Percentiles rank a stretch among this genome's conserved stretches.
Conservation (phyloP, 2,113 vertebrate genomes). For the Corythornis vintsioides region DNA sequence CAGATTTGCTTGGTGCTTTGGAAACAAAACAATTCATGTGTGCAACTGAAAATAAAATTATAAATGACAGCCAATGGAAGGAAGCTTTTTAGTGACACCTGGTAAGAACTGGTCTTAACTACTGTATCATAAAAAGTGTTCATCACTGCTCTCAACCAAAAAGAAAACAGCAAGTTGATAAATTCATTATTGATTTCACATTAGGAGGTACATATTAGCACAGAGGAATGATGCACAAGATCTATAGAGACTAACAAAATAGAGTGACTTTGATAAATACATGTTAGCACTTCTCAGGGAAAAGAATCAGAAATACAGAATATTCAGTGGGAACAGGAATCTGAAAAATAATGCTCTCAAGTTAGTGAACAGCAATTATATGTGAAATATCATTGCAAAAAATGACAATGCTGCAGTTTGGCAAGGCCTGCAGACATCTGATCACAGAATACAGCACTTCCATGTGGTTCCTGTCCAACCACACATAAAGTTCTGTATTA, state of each 20-base stretch:
- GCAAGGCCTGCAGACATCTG: fast-evolving
- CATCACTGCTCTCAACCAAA: neutral
- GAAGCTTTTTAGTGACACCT: conserved; percentile 3
- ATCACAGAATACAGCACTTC: neutral
- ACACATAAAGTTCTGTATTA: neutral
- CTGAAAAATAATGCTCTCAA: conserved; percentile 22
- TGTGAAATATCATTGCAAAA: neutral
- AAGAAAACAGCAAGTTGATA: neutral
- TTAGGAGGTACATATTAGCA: neutral
- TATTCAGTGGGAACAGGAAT: neutral
- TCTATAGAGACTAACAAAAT: neutral
- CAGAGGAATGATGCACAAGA: neutral
- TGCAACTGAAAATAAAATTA: neutral
- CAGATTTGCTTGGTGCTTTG: neutral
- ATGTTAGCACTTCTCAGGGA: neutral
- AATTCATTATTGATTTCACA: conserved; percentile 6
- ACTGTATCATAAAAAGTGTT: conserved; percentile 5
- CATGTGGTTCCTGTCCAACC: neutral
- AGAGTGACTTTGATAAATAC: neutral
- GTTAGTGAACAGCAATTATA: neutral
- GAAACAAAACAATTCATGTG: neutral
- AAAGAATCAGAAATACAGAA: conserved; percentile 10
- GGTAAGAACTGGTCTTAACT: neutral
- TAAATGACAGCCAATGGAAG: neutral
- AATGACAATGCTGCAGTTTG: neutral